phyloP scores from a whole-genome alignment of 2,113 vertebrate species.

The Pollimyrus isidori region DNA sequence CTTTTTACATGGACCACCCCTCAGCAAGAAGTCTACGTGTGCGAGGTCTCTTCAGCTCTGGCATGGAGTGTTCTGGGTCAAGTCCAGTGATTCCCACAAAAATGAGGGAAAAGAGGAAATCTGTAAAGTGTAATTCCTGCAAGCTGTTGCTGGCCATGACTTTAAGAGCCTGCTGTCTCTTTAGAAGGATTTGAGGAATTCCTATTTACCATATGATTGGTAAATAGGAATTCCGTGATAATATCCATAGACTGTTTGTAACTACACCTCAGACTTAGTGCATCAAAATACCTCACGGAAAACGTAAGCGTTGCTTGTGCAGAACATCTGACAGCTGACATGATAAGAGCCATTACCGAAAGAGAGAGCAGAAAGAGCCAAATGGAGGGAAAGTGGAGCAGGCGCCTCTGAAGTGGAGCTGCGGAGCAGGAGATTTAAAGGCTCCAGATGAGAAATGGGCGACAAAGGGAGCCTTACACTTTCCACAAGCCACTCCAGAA shows the following conservation, averaged over 20 bases:
- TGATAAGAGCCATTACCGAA: neutral
- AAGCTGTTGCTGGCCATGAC: neutral
- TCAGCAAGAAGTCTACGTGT: neutral
- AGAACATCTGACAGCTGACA: neutral
- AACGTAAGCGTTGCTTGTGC: neutral
- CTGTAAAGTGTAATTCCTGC: neutral
- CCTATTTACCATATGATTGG: neutral
- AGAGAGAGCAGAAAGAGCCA: neutral
- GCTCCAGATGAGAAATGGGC: neutral
- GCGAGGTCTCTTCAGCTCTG: neutral
- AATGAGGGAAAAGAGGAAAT: neutral
- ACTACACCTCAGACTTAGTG: neutral
- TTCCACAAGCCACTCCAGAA: neutral
- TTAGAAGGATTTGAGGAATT: neutral
- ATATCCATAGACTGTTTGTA: neutral
- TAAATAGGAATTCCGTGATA: neutral
- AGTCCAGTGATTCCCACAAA: neutral
- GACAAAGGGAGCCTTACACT: neutral
- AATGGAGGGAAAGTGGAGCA: neutral
- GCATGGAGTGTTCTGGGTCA: neutral
- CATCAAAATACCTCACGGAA: neutral
- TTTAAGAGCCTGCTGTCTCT: neutral
- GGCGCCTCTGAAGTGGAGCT: neutral
- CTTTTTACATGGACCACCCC: neutral
- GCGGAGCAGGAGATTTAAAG: neutral